Conservation (phyloP, 92 coral and sea anemone genomes). For the Palythoa grandiflora region DNA sequence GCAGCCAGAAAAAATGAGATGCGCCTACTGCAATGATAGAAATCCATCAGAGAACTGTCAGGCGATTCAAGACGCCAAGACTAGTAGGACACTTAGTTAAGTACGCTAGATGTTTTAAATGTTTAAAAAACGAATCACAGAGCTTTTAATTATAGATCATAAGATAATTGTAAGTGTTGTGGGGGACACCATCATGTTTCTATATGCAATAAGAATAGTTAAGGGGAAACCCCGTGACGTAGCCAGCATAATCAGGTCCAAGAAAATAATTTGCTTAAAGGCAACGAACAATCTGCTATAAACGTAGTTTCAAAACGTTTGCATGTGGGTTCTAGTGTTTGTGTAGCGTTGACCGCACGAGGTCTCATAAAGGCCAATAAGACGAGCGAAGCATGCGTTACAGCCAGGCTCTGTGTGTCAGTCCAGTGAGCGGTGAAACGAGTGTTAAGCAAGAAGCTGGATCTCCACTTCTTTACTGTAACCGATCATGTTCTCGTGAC, state of each 20-base stretch:
- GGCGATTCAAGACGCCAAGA: too few species aligned
- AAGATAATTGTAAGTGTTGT: conserved; percentile 21
- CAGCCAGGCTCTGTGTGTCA: conserved; percentile 24
- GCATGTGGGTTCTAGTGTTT: background rate
- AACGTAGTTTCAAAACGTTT: background rate
- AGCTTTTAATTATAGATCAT: background rate
- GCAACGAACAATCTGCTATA: background rate
- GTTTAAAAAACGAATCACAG: conserved; percentile 19
- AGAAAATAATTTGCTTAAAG: background rate
- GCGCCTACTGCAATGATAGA: background rate
- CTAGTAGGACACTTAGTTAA: too few species aligned
- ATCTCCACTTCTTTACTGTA: conserved; percentile 75
- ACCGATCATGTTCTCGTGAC: conserved; percentile 74
- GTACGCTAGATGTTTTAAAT: conserved; percentile 27
- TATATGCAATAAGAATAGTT: background rate
- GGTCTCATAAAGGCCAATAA: background rate
- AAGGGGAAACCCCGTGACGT: background rate
- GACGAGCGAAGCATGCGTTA: background rate
- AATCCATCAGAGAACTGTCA: background rate
- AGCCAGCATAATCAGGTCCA: background rate
- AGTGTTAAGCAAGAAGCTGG: conserved; percentile 59
- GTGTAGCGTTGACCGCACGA: background rate
- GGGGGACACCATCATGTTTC: conserved; percentile 13
- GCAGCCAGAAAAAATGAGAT: background rate
- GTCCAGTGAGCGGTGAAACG: conserved; percentile 43